Conservation (phyloP, 1,140 invertebrate genomes). For the Drosophila grimshawi region DNA sequence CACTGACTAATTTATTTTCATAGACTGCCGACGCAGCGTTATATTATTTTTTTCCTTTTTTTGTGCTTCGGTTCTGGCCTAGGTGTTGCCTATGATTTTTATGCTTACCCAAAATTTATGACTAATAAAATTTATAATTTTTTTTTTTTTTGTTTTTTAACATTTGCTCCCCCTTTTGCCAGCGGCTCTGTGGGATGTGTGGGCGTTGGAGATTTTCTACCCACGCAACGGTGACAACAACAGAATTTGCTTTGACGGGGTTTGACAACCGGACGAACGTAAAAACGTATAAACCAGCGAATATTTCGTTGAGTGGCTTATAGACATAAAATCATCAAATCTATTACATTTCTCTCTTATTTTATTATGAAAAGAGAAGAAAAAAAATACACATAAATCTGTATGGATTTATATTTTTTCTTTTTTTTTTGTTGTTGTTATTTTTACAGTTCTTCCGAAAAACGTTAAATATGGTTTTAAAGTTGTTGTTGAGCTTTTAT, state of each 20-base stretch:
- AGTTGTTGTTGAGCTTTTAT: slow-evolving; percentile 3
- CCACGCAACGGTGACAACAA: slow-evolving; percentile 52
- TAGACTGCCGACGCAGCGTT: slow-evolving; percentile 46
- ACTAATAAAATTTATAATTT: slow-evolving; percentile 69
- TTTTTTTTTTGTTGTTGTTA: slow-evolving; percentile 1
- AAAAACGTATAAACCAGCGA: slow-evolving; percentile 35
- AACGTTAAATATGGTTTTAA: slow-evolving; percentile 29
- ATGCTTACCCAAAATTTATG: slow-evolving; percentile 72
- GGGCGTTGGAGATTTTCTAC: slow-evolving; percentile 62
- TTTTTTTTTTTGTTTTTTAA: slow-evolving; percentile 39
- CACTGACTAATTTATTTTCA: slow-evolving; percentile 73
- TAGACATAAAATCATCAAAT: slow-evolving; percentile 74
- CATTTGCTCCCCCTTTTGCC: neutral
- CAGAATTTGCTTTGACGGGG: slow-evolving; percentile 43
- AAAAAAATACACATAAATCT: slow-evolving; percentile 14
- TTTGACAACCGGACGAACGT: slow-evolving; percentile 39
- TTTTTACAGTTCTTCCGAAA: slow-evolving; percentile 27
- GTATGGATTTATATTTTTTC: slow-evolving; percentile 19
- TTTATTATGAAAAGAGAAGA: slow-evolving; percentile 21
- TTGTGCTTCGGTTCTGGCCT: slow-evolving; percentile 9
- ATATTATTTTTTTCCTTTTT: neutral
- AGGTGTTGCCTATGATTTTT: slow-evolving; percentile 64
- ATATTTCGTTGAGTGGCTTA: slow-evolving; percentile 64
- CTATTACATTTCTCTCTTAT: slow-evolving; percentile 60
- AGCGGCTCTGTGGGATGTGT: slow-evolving; percentile 28